Percentiles rank a stretch among this genome's conserved stretches.
These are phyloP conservation scores for Pterocles orientalis DNA, from an alignment of 2,113 vertebrate species.

Conservation along the genomic window DNA sequence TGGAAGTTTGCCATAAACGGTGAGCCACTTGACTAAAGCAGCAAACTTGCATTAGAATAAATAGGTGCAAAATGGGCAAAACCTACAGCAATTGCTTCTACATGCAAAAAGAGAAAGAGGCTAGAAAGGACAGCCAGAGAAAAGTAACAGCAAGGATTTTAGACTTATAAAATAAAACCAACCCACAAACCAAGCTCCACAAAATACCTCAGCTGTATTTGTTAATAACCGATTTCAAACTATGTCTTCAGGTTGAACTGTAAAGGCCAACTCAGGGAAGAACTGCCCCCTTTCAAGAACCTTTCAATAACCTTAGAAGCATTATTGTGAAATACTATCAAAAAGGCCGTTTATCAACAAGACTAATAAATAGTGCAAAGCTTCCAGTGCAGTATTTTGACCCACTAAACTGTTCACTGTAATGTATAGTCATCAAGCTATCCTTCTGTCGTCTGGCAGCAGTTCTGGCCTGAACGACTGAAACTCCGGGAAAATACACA, in stretches of 20 bases:
- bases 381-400: neutral
- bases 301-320: neutral
- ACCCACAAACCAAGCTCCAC: neutral
- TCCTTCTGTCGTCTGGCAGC: neutral
- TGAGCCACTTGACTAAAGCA: neutral
- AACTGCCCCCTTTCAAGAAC: neutral
- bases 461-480: neutral
- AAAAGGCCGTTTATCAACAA: neutral
- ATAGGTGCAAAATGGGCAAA: neutral
- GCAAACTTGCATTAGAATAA: neutral
- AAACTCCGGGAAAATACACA: neutral
- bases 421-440: neutral
- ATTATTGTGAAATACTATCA: neutral
- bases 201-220: neutral
- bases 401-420: neutral
- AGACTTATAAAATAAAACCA: neutral
- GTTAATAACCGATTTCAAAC: neutral
- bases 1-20: neutral
- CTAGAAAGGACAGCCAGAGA: neutral
- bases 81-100: neutral
- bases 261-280: neutral
- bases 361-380: neutral
- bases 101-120: neutral
- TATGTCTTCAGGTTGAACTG: neutral
- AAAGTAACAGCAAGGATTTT: neutral